These are phyloP conservation scores for Bolinopsis microptera DNA, from an alignment of 37 sponge, comb jelly and placozoan genomes.

Conservation along the genomic window DNA sequence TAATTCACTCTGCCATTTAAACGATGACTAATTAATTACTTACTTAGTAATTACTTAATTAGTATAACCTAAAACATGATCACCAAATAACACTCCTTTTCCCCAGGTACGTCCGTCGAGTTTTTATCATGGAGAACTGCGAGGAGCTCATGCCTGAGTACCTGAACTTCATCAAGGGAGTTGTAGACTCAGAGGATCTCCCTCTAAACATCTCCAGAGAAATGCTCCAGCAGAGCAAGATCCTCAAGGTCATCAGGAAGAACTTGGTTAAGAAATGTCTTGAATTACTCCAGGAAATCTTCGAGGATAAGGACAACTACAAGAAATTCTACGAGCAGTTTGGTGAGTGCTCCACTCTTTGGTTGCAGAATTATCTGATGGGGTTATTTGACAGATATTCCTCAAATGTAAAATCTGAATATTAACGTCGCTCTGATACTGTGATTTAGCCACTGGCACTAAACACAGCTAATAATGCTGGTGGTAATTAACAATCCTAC, in stretches of 20 bases:
- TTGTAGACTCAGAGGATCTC: slow-evolving; percentile 96
- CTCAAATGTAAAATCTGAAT: no score
- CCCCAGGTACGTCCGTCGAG: slow-evolving; percentile 86
- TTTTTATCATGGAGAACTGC: slow-evolving; percentile 99
- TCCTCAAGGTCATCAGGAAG: slow-evolving; percentile 95
- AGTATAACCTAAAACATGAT: no score
- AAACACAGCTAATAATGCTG: neutral
- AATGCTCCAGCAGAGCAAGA: slow-evolving; percentile 98
- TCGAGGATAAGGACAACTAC: slow-evolving; percentile 92
- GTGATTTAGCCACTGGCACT: neutral
- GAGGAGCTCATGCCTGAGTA: slow-evolving; percentile 99
- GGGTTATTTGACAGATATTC: no score
- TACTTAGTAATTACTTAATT: neutral
- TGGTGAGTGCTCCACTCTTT: neutral
- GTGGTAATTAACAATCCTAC: no score
- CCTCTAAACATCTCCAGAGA: slow-evolving; percentile 99
- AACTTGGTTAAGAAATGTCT: slow-evolving; percentile 98
- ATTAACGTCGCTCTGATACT: no score
- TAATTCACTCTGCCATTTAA: no score
- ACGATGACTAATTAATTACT: no score
- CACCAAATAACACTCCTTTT: no score
- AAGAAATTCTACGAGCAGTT: slow-evolving; percentile 98
- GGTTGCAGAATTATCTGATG: no score
- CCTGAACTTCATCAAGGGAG: slow-evolving; percentile 97
- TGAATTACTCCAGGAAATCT: slow-evolving; percentile 87